phyloP scores from a whole-genome alignment of 2,113 vertebrate genomes.

The Craseonycteris thonglongyai region DNA sequence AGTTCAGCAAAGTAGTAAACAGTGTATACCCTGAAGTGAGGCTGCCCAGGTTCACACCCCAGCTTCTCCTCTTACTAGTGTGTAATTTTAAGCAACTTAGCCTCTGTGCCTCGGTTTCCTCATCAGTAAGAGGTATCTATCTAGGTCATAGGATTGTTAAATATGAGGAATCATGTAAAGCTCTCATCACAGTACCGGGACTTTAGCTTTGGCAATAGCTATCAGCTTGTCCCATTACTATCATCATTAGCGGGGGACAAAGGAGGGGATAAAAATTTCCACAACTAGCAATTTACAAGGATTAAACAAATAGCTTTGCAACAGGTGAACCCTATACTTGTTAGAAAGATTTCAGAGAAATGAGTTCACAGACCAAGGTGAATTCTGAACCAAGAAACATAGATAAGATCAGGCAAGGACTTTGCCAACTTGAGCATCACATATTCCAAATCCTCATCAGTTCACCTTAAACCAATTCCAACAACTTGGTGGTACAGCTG shows the following conservation, averaged over 20 bases:
- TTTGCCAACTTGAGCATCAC: background rate
- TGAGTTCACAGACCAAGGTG: background rate
- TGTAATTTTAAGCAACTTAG: background rate
- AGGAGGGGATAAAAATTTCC: background rate
- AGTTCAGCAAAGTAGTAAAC: background rate
- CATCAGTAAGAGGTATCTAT: background rate
- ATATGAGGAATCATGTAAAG: background rate
- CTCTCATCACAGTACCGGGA: background rate
- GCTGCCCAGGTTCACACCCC: background rate
- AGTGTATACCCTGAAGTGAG: rapidly evolving
- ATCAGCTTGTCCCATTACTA: background rate
- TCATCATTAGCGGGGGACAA: background rate
- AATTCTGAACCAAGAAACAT: background rate
- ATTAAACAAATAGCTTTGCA: background rate
- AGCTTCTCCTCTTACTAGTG: background rate
- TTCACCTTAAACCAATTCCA: background rate
- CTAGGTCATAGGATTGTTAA: background rate
- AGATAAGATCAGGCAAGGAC: background rate
- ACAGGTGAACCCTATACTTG: background rate
- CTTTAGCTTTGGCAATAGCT: background rate
- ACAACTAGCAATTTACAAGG: background rate
- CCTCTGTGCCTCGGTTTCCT: background rate
- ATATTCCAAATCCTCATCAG: background rate
- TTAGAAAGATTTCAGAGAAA: conserved; percentile 8
- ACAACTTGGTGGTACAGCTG: background rate